Conservation (phyloP, 2,797 vertebrate genomes). For the Gouania willdenowi region DNA sequence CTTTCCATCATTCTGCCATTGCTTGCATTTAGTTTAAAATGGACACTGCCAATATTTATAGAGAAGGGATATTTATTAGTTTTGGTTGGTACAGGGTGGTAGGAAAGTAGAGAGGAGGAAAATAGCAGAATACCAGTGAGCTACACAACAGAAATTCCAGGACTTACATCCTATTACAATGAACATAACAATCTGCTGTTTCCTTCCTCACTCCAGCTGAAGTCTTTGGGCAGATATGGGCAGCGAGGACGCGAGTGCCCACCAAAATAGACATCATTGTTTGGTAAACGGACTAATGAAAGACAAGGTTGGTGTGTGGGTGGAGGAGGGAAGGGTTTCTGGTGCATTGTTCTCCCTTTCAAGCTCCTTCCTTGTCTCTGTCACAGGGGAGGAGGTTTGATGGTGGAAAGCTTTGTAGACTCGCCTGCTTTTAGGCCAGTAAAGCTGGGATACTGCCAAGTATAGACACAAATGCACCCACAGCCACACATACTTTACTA, state of each 20-base stretch:
- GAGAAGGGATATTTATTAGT: too few relatives aligned
- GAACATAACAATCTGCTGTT: conserved; percentile 15
- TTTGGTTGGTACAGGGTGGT: too few relatives aligned
- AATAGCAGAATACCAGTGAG: conserved; percentile 39
- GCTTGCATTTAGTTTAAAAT: too few relatives aligned
- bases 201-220: conserved; percentile 41
- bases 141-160: conserved; percentile 44
- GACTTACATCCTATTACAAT: conserved; percentile 4
- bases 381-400: conserved; percentile 31
- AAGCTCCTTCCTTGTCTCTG: too few relatives aligned
- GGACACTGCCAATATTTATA: too few relatives aligned
- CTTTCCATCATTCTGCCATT: too few relatives aligned
- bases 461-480: conserved; percentile 8
- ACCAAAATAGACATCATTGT: conserved; percentile 57
- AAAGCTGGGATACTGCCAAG: conserved; percentile 31
- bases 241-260: conserved; percentile 14
- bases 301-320: conserved; percentile 9
- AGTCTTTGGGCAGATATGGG: conserved; percentile 11
- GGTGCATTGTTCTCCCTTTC: conserved; percentile 57
- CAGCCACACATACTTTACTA: conserved; percentile 18
- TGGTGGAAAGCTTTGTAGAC: conserved; percentile 33
- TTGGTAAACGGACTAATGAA: conserved; percentile 50
- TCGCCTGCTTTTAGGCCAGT: conserved; percentile 26
- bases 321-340: conserved; percentile 54
- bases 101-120: neutral